phyloP scores from a whole-genome alignment of 2,888 invertebrate species.

The Notodonta ziczac region DNA sequence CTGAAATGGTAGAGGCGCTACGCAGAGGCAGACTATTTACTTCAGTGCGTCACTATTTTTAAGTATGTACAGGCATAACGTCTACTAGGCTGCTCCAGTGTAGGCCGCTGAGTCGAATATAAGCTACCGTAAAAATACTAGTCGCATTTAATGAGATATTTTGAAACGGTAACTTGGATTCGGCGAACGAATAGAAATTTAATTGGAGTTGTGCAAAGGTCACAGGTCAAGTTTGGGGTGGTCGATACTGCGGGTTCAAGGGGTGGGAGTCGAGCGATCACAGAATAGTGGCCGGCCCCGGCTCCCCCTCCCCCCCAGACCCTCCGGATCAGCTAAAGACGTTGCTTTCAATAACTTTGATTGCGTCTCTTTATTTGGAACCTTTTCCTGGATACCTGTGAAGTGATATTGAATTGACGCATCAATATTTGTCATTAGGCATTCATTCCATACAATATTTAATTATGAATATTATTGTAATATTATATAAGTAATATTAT shows the following conservation, averaged over 20 bases:
- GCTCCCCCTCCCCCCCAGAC: slow-evolving; percentile 9
- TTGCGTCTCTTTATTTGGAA: slow-evolving; percentile 53
- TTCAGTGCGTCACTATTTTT: too few relatives aligned
- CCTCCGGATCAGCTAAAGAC: slow-evolving; percentile 22
- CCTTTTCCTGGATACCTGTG: slow-evolving; percentile 41
- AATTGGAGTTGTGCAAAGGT: slow-evolving; percentile 59
- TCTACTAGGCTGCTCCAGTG: too few relatives aligned
- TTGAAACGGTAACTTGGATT: slow-evolving; percentile 39
- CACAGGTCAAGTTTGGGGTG: slow-evolving; percentile 66
- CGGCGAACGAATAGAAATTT: slow-evolving; percentile 45
- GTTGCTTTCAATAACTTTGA: slow-evolving; percentile 51
- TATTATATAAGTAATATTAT: too few relatives aligned
- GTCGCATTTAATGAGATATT: not conserved
- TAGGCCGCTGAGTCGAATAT: too few relatives aligned
- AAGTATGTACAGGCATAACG: too few relatives aligned
- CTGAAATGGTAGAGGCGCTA: too few relatives aligned
- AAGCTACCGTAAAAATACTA: too few relatives aligned
- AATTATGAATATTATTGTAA: not conserved
- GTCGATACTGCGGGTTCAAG: slow-evolving; percentile 65
- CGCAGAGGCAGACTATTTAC: too few relatives aligned
- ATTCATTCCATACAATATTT: not conserved
- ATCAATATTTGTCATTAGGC: not conserved
- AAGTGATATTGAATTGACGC: slow-evolving; percentile 45
- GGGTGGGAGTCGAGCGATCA: slow-evolving; percentile 45
- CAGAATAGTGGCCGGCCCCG: slow-evolving; percentile 39